These are phyloP conservation scores for Ascaphus truei DNA, from an alignment of 2,113 vertebrate species.

Conservation along the genomic window DNA sequence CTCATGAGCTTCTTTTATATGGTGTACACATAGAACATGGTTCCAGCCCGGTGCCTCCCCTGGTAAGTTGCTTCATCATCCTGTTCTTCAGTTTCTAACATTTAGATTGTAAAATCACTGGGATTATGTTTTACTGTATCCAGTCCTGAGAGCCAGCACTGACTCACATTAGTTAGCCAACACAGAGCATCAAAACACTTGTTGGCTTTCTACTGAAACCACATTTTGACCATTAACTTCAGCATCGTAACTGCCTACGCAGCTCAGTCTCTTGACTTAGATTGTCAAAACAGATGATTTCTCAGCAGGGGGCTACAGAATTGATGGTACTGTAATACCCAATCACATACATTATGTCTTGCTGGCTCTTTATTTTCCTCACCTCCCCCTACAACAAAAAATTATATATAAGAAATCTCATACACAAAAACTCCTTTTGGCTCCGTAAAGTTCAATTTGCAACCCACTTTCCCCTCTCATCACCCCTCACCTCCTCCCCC, in stretches of 20 bases:
- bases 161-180: neutral
- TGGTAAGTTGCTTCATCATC: neutral
- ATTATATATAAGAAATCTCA: neutral
- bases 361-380: neutral
- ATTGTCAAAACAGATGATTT: neutral
- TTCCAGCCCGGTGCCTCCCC: too few relatives aligned
- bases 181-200: neutral
- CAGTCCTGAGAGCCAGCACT: neutral
- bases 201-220: neutral
- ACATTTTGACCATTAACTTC: neutral
- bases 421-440: neutral
- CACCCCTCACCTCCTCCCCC: neutral
- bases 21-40: too few relatives aligned
- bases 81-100: neutral
- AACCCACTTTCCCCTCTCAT: conserved; percentile 5
- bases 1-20: too few relatives aligned
- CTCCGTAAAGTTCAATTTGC: neutral
- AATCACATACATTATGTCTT: neutral
- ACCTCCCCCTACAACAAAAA: neutral
- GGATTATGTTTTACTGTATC: neutral
- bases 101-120: neutral
- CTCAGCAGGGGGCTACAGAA: neutral
- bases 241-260: neutral
- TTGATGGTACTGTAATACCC: neutral
- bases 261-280: neutral